Evolutionary conservation across 2,113 vertebrate species (phyloP).

Genomic region (Isichthys henryi): DNA sequence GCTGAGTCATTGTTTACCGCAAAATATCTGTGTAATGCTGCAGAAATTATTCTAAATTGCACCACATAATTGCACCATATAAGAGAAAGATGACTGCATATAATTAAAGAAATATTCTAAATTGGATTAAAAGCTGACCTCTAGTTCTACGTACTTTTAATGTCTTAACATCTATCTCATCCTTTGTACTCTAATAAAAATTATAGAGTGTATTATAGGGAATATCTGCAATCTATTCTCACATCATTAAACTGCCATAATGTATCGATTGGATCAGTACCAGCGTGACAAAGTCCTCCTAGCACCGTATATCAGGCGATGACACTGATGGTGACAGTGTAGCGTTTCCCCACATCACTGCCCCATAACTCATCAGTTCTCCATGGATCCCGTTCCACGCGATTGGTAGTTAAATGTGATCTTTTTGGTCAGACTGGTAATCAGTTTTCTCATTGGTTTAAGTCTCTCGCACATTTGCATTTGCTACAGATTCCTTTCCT

Average conservation of each 20-base stretch:
- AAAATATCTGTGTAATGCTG: slow-evolving; percentile 8
- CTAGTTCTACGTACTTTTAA: slow-evolving; percentile 14
- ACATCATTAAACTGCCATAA: slow-evolving; percentile 19
- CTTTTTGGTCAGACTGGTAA: neutral
- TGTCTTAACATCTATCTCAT: slow-evolving; percentile 21
- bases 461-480: neutral
- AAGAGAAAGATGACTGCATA: slow-evolving; percentile 13
- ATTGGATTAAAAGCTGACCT: slow-evolving; percentile 22
- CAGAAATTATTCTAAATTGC: slow-evolving; percentile 5
- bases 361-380: neutral
- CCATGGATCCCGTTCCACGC: neutral
- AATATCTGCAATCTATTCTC: slow-evolving; percentile 16
- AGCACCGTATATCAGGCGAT: slow-evolving; percentile 12
- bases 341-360: neutral
- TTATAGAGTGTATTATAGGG: slow-evolving; percentile 1
- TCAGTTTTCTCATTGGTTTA: neutral
- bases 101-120: slow-evolving; percentile 14
- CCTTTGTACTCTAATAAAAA: slow-evolving; percentile 21
- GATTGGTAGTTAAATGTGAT: neutral
- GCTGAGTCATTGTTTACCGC: neutral
- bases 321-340: slow-evolving; percentile 17
- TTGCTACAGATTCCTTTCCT: neutral
- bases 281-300: slow-evolving; percentile 6
- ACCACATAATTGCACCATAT: slow-evolving; percentile 13
- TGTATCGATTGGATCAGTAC: slow-evolving; percentile 24